phyloP scores from a whole-genome alignment of 2,113 vertebrate species.

The Antigone vipio region DNA sequence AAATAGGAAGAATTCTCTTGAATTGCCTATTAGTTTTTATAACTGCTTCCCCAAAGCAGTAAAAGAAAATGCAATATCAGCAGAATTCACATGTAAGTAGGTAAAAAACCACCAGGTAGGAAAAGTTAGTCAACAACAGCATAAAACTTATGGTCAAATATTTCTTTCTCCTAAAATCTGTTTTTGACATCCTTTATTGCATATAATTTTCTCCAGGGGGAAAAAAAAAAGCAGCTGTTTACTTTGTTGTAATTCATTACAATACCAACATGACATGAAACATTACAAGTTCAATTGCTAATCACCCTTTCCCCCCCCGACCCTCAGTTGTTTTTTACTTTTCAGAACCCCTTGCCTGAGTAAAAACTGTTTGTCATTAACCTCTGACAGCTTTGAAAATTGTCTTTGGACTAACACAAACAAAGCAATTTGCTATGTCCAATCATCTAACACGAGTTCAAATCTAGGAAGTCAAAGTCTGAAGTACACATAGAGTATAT shows the following conservation, averaged over 20 bases:
- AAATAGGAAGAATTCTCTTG: not conserved
- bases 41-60: not conserved
- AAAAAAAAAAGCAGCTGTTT: not conserved
- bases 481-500: not conserved
- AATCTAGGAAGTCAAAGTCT: not conserved
- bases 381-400: not conserved
- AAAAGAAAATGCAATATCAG: not conserved
- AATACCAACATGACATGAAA: not conserved
- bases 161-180: not conserved
- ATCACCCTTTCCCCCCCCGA: not conserved
- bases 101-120: not conserved
- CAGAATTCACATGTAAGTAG: not conserved
- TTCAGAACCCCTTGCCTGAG: not conserved
- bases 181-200: not conserved
- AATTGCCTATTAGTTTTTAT: not conserved
- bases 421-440: not conserved
- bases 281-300: not conserved
- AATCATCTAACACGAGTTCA: not conserved
- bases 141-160: not conserved
- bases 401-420: not conserved
- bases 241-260: not conserved
- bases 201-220: not conserved
- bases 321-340: not conserved
- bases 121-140: not conserved
- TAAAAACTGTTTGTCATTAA: not conserved